Evolutionary conservation across 1,140 invertebrate genomes (phyloP), one percentile per base, ranked within the genome.

Genomic region (Akabosia matsudoensis): DNA sequence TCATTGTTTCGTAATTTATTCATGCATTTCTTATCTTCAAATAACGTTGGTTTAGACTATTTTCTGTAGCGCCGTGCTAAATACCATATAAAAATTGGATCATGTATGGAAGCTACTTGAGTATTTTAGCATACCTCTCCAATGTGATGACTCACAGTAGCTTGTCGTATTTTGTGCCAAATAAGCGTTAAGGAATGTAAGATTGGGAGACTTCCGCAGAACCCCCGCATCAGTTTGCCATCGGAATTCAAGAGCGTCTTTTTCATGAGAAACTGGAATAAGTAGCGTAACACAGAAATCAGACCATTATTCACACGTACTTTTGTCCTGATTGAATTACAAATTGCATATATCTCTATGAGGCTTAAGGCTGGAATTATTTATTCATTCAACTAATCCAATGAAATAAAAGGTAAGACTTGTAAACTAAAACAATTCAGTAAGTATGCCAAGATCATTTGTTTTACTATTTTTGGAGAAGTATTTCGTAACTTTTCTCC

Each of bases 191-290:
- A 96, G 87, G 33, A 92, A 91, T 64, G 92, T 93, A 80, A 96
- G 85, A 82, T 93, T 93, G 16, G 92, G 92, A 76, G 93, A 94
- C 84, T 93, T 95, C 72, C 92, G 87, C 78, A 96, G 86, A 13
- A 92, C 93, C 79, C 92, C 92, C 85, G 94, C 92, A 82, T 93
- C 92, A 84, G 94, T 94, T 82, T 94, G 94, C 94, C 94, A 96
- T 73, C 93, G 91, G 84, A 95, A 95, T 76, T 90, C 91, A 81
- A 95, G 92, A 76, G 92, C 90, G 33, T 92, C 91, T 84, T 92
- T 90, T 85, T 95, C 93, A 83, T 95, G 95, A 67, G 93, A 95
- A 88, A 95, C 93, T 95, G 45, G 10, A 51, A 51, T n/a, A 51
- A 51, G n/a, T 51, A 51, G n/a, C 10, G 10, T 51, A n/a, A 51